These are phyloP conservation scores for Dicyrtomina minuta DNA, from an alignment of 2,888 invertebrate genomes.

Conservation along the genomic window DNA sequence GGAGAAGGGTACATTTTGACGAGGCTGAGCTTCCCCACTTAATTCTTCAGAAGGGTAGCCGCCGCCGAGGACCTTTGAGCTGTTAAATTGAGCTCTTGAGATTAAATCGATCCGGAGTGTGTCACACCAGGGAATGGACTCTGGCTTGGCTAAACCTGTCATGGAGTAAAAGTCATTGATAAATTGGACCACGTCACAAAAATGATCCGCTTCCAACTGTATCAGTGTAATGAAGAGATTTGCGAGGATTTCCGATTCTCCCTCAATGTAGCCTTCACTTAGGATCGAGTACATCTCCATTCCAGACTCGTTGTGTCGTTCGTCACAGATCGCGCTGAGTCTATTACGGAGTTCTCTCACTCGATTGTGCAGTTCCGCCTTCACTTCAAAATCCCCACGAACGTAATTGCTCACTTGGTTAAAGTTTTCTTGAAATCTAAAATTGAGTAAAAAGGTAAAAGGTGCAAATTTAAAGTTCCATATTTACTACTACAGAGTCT, in stretches of 20 bases:
- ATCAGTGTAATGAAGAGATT: slow-evolving; percentile 27
- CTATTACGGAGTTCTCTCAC: slow-evolving; percentile 7
- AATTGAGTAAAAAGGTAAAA: background rate
- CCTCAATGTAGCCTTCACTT: slow-evolving; percentile 17
- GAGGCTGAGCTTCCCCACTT: too few species aligned
- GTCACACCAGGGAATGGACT: slow-evolving; percentile 14
- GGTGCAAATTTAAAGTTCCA: background rate
- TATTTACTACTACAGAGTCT: too few species aligned
- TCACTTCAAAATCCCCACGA: slow-evolving; percentile 22
- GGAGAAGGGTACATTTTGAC: too few species aligned
- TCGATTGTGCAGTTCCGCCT: slow-evolving; percentile 26
- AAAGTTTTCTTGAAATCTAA: slow-evolving; percentile 19
- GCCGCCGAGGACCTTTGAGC: too few species aligned
- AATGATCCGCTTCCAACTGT: slow-evolving; percentile 23
- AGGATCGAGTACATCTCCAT: slow-evolving; percentile 10
- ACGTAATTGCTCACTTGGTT: slow-evolving; percentile 22
- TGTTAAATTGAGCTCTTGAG: background rate
- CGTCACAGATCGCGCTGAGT: slow-evolving; percentile 22
- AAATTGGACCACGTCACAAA: slow-evolving; percentile 23
- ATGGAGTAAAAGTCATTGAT: slow-evolving; percentile 23
- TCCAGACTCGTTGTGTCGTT: slow-evolving; percentile 4
- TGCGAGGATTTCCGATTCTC: slow-evolving; percentile 17
- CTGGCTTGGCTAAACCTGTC: slow-evolving; percentile 11
- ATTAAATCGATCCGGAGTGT: slow-evolving; percentile 9
- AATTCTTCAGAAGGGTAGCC: too few species aligned